Base-by-base conservation (phyloP, 2,113 vertebrate genomes). In the Nestor notabilis region DNA sequence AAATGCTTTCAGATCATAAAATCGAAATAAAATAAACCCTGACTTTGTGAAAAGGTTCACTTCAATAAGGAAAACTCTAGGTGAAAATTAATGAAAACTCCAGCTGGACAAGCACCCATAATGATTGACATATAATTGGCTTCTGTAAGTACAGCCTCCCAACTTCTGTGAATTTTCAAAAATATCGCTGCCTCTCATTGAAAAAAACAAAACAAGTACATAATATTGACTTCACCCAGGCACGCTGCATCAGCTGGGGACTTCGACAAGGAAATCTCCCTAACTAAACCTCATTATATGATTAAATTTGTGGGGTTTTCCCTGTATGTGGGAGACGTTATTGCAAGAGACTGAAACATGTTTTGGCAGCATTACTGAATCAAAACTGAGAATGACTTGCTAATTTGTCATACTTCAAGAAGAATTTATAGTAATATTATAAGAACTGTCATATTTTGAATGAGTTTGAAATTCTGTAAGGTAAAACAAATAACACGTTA, bases 271-370 rank as follows among this genome's bases (percentile, higher is more conserved):
- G 8, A 75, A 79, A 89, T 35, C 61, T 24, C 35, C 23, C 33
- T 29, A n/a, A 24, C 25, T 76, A 82, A 89, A 55, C 29, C 53
- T 4, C 1, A 5, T 43, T 61, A 72, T 9, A 20, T 0, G 0
- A 90, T 14, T 64, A 55, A 72, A 65, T n/a, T 13, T 39, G 5
- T 44, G 13, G 27, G 31, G 29, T 83, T 72, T 64, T 71, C 50
- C 75, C 21, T 55, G 14, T 52, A 41, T 2, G 2, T 65, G 41
- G 44, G 24, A 86, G 56, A 77, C 9, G 49, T 68, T 52, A 70
- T 39, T 50, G 53, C 6, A 64, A 39, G 7, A 76, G 10, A 83
- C 8, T 52, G 41, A 89, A 81, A 23, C 56, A 69, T 4, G 7
- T 56, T 88, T 74, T 69, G 39, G 39, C 8, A 71, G 52, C 17